These are phyloP conservation scores for Aplodontia rufa DNA, from an alignment of 2,113 vertebrate species.

Conservation along the genomic window DNA sequence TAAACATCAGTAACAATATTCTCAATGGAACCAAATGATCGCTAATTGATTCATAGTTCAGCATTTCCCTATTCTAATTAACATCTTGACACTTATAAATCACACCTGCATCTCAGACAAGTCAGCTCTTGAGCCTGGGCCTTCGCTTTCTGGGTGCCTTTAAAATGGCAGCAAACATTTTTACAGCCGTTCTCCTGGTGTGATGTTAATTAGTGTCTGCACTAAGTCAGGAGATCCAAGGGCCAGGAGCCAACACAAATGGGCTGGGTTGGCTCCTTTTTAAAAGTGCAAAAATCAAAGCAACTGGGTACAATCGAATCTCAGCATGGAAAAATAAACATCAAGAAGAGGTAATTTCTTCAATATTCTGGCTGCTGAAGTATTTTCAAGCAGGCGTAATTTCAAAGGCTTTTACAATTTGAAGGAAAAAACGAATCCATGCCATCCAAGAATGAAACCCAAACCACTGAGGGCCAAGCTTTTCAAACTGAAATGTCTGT, in stretches of 20 bases:
- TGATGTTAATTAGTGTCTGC: neutral
- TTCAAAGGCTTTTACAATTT: neutral
- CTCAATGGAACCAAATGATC: neutral
- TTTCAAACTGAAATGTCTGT: neutral
- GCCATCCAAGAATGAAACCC: neutral
- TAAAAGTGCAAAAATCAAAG: neutral
- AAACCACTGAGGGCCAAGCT: accelerated
- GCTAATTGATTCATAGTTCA: neutral
- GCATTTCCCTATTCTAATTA: slow-evolving; percentile 1
- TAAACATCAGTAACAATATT: neutral
- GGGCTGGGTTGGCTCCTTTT: neutral
- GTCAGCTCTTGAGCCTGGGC: neutral
- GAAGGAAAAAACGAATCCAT: neutral
- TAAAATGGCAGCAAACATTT: neutral
- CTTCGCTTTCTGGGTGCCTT: neutral
- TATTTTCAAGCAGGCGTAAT: neutral
- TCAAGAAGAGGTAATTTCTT: neutral
- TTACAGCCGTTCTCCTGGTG: neutral
- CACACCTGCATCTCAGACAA: neutral
- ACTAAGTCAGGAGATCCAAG: neutral
- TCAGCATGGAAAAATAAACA: slow-evolving; percentile 8
- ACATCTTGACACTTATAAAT: neutral
- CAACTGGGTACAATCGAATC: neutral
- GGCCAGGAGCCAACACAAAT: neutral
- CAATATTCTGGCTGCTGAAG: neutral